phyloP scores from a whole-genome alignment of 2,797 vertebrate species.

The Coregonus suidteri region DNA sequence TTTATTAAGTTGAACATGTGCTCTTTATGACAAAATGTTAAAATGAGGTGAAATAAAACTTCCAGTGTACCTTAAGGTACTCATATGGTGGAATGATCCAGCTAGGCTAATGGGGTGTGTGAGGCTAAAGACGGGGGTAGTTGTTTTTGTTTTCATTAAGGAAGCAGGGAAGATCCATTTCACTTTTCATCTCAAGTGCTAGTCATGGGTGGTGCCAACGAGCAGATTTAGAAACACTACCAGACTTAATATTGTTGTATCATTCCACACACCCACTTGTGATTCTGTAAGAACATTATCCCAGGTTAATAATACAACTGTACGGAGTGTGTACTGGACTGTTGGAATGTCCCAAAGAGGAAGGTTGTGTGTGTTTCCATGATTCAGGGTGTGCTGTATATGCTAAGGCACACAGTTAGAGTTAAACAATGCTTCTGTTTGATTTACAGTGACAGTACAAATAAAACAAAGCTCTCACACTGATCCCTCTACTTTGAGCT shows the following conservation, averaged over 20 bases:
- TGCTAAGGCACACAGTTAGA: neutral
- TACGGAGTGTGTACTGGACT: neutral
- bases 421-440: neutral
- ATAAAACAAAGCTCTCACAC: neutral
- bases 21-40: too few species aligned
- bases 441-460: neutral
- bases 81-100: too few species aligned
- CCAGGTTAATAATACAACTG: too few species aligned
- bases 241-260: too few species aligned
- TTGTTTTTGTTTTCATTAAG: neutral
- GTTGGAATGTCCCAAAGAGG: neutral
- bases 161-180: neutral
- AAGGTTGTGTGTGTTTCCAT: neutral
- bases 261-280: too few species aligned
- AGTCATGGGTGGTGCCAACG: neutral
- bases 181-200: neutral
- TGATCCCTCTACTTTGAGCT: neutral
- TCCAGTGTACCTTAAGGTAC: too few species aligned
- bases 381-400: neutral
- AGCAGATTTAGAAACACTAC: neutral
- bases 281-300: too few species aligned
- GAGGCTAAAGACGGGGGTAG: neutral
- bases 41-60: too few species aligned
- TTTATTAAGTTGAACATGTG: too few species aligned
- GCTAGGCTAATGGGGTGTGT: too few species aligned